Evolutionary conservation across 2,797 vertebrate species (phyloP), one percentile per base, ranked within the genome.

Genomic region (Molothrus aeneus): DNA sequence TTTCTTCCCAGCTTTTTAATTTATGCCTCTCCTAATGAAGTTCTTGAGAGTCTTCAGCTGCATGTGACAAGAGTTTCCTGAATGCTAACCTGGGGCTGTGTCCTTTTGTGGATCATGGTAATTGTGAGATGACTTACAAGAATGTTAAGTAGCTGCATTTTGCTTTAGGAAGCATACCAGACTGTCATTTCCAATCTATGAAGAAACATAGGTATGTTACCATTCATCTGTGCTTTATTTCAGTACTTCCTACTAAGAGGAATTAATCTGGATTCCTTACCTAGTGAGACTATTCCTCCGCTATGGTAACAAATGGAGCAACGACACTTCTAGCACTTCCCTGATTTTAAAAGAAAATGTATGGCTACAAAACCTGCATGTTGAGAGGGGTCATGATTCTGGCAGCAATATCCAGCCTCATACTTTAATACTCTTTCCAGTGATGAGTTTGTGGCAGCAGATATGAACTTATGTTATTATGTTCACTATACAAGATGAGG

Each of bases 81-180:
- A 91, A 80, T 64, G 24, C 8, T 91, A 73, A 66, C 60, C 56
- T 68, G 38, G 34, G 47, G 64, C 60, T 64, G 32, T 42, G 45
- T 42, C 40, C 63, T 87, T 84, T 60, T 53, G 56, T 60, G 25
- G 40, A 73, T 83, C 43, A 25, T 22, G 17, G n/a, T 68, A 77
- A 70, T 75, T 63, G 47, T 82, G 60, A 91, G 38, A 80, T 64
- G n/a, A 71, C 31, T 87, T 83, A 70, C 26, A 88, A 64, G 84
- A 87, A 93, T 68, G 65, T 60, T 74, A 91, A 91, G 48, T 53
- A 80, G 48, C 36, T 92, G 64, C 17, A 57, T 84, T 91, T 95
- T 73, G 47, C 53, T 80, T 86, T 83, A 89, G 72, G 57, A 92
- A 82, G 32, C 72, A 90, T 90, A 68, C 34, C 61, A 83, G n/a